Evolutionary conservation across 2,797 vertebrate genomes (phyloP).

Genomic region (Anniella stebbinsi): DNA sequence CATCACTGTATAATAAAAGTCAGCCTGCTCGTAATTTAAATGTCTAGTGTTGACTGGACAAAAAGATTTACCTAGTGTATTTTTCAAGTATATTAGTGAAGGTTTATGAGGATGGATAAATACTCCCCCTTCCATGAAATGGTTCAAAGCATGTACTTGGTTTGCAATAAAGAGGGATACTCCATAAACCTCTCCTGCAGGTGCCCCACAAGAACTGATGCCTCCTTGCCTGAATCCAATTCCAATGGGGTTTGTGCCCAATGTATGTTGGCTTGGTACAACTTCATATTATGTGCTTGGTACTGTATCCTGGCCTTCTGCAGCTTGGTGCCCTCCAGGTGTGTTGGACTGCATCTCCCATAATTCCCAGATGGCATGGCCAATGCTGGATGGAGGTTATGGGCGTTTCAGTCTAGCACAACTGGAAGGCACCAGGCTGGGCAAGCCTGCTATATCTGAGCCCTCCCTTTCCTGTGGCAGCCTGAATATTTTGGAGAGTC

Average conservation of each 20-base stretch:
- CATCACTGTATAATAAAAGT: too few species aligned
- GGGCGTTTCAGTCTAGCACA: too few species aligned
- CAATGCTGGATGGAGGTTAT: too few species aligned
- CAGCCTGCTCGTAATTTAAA: too few species aligned
- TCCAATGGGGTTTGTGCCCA: background rate
- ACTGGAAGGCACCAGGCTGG: too few species aligned
- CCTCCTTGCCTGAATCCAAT: background rate
- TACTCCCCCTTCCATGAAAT: background rate
- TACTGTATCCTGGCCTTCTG: background rate
- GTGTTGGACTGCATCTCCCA: too few species aligned
- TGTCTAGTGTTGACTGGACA: background rate
- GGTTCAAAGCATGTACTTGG: background rate
- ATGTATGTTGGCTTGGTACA: background rate
- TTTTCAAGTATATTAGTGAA: background rate
- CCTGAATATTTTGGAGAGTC: background rate
- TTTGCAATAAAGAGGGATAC: background rate
- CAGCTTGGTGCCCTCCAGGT: too few species aligned
- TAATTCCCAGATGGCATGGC: too few species aligned
- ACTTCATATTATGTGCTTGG: background rate
- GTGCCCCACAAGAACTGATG: background rate
- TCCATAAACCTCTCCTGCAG: background rate
- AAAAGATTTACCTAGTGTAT: background rate
- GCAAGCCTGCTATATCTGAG: background rate
- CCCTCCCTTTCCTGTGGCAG: background rate
- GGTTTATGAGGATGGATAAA: background rate